phyloP scores from a whole-genome alignment of 2,888 invertebrate genomes.

The Mechanitis mazaeus region DNA sequence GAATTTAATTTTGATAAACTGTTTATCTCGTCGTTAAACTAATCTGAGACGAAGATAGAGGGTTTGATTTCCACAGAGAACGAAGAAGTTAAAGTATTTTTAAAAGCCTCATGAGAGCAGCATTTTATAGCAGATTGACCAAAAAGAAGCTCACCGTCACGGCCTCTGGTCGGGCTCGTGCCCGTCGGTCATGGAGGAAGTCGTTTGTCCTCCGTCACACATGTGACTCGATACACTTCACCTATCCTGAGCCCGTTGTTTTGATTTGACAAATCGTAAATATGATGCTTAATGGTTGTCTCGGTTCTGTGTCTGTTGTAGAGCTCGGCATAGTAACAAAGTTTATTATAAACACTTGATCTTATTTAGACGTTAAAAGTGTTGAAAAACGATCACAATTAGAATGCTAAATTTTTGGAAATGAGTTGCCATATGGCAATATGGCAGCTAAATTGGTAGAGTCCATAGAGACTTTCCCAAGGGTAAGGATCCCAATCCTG shows the following conservation, averaged over 20 bases:
- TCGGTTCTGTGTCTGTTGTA: neutral
- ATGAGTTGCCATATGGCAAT: too few species aligned
- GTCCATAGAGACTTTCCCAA: too few species aligned
- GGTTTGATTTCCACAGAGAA: too few species aligned
- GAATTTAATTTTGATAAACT: too few species aligned
- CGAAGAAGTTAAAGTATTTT: too few species aligned
- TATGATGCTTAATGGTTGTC: slow-evolving; percentile 12
- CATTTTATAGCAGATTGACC: slow-evolving; percentile 45
- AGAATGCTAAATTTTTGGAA: neutral
- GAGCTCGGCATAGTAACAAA: neutral
- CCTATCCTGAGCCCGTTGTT: slow-evolving; percentile 43
- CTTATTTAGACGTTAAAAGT: neutral
- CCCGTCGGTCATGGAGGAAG: slow-evolving; percentile 53
- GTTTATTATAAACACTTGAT: too few species aligned
- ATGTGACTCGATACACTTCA: slow-evolving; percentile 41
- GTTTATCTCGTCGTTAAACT: too few species aligned
- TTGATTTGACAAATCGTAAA: slow-evolving; percentile 32
- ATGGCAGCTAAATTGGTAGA: too few species aligned
- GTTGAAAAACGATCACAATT: neutral
- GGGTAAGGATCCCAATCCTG: too few species aligned
- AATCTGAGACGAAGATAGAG: too few species aligned
- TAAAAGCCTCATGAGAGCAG: slow-evolving; percentile 1
- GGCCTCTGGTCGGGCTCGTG: slow-evolving; percentile 52
- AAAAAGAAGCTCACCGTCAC: slow-evolving; percentile 53
- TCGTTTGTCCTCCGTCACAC: slow-evolving; percentile 55